A percentile compares a stretch with the other conserved stretches of the same genome.
Conservation (phyloP, 2,888 invertebrate species). For the Heteropelma amictum region DNA sequence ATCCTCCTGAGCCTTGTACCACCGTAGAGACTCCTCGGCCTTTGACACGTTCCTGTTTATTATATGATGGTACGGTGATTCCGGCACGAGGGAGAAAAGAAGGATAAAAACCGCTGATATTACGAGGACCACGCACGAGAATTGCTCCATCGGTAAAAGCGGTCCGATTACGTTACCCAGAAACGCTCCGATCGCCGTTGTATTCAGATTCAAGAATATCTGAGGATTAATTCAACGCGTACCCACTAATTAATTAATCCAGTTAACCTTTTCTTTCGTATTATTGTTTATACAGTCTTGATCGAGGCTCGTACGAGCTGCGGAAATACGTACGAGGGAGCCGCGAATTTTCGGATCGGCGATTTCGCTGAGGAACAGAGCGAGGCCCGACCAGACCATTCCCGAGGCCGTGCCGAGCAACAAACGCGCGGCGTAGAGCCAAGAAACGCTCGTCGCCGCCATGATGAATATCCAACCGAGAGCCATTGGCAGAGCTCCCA, state of each 20-base stretch:
- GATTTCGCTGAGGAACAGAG: constrained; percentile 72
- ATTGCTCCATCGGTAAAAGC: constrained; percentile 71
- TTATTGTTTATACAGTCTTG: no score
- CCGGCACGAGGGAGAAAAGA: constrained; percentile 71
- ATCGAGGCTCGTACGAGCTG: no score
- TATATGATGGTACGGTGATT: constrained; percentile 74
- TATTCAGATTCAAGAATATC: constrained; percentile 73
- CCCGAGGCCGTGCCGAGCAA: constrained; percentile 70
- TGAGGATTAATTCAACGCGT: constrained; percentile 39
- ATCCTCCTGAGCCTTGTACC: constrained; percentile 69
- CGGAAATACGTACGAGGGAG: constrained; percentile 71
- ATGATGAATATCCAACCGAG: constrained; percentile 70
- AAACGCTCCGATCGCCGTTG: constrained; percentile 68
- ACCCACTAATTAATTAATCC: neutral
- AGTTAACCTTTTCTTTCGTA: no score
- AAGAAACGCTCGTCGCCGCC: constrained; percentile 68
- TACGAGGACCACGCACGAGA: constrained; percentile 68
- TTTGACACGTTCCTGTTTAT: constrained; percentile 64
- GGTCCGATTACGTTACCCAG: constrained; percentile 74
- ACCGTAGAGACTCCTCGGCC: constrained; percentile 72
- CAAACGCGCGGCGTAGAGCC: constrained; percentile 70
- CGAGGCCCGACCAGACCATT: constrained; percentile 71
- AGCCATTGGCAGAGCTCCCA: constrained; percentile 66
- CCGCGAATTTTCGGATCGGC: constrained; percentile 74
- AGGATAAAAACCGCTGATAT: constrained; percentile 68